Evolutionary conservation across 2,113 vertebrate genomes (phyloP).

Genomic region (Vireo altiloquus): DNA sequence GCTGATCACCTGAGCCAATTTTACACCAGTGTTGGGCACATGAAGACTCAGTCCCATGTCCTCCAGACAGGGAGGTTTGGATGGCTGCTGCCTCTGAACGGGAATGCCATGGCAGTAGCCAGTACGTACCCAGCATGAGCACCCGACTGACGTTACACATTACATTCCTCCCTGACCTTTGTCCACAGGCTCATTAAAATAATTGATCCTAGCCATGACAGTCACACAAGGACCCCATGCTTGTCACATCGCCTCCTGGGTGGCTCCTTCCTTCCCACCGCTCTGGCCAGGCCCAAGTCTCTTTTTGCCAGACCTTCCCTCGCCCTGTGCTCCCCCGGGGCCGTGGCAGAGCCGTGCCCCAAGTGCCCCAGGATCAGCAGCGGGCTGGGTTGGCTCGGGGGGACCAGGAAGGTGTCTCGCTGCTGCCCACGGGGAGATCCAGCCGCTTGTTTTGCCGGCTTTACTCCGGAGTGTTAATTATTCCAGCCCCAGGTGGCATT

Average conservation of each 20-base stretch:
- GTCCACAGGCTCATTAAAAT: slow-evolving; percentile 18
- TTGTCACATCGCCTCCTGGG: not conserved
- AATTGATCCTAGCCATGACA: slow-evolving; percentile 34
- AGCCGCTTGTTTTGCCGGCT: not conserved
- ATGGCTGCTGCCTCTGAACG: not conserved
- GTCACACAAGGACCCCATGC: not conserved
- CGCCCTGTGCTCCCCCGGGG: not conserved
- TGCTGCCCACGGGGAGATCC: slow-evolving; percentile 1
- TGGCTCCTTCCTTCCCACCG: not conserved
- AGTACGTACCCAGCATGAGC: not conserved
- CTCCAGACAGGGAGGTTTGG: not conserved
- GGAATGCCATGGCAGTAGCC: not conserved
- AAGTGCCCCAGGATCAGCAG: not conserved
- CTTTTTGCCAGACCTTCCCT: not conserved
- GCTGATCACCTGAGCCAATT: rapidly evolving
- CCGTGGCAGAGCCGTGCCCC: rapidly evolving
- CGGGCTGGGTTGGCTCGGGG: not conserved
- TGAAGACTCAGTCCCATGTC: not conserved
- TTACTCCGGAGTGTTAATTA: slow-evolving; percentile 44
- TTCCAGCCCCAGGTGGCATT: slow-evolving; percentile 60
- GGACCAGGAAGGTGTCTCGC: not conserved
- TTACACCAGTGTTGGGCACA: not conserved
- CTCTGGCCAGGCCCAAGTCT: not conserved
- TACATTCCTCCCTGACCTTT: slow-evolving; percentile 34
- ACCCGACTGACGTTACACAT: not conserved